Base-by-base conservation (phyloP, 2,797 vertebrate genomes). In the Pteronotus mesoamericanus region DNA sequence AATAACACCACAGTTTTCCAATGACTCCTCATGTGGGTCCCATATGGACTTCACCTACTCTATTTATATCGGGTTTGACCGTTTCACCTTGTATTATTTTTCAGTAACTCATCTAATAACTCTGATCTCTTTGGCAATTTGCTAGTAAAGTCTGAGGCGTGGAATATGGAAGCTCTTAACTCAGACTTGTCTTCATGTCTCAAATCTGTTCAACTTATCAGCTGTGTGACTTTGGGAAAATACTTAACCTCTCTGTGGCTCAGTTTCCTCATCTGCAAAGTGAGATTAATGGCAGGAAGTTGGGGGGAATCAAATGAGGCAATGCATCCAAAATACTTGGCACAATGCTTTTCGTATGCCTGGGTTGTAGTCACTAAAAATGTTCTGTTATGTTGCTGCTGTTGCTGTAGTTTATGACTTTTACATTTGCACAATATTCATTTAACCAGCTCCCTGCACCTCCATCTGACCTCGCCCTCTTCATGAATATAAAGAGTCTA, bases 401-500 rank as follows among this genome's bases (percentile, higher is more conserved):
- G 24, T 32, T 68, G 4, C 72, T 66, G 32, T 44, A 42, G 53
- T 87, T 84, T 90, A 77, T 2, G 48, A 91, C 51, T 55, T 82
- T 74, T 34, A 42, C 26, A 24, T 84, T 71, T 91, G 42, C 77
- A 66, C 48, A 86, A 21, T 34, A 83, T 42, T 79, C 88, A 55
- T 79, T 91, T 86, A 91, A 68, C 37, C 42, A 48, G 59, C 66
- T 94, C 85, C 44, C 66, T 0, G 19, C 91, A 74, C 71, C 1
- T 68, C 82, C 89, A 84, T 83, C 96, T 95, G 92, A 96, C 97
- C 94, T 95, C 39, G 3, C 83, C 96, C 92, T 94, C 94, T 89
- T 86, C 69, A 69, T 84, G 79, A 32, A 92, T 91, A 97, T 95
- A 97, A 97, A 97, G 97, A 92, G 64, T 75, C 95, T 88, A 96